phyloP scores from a whole-genome alignment of 2,113 vertebrate species.

The Himantopus leucocephalus region DNA sequence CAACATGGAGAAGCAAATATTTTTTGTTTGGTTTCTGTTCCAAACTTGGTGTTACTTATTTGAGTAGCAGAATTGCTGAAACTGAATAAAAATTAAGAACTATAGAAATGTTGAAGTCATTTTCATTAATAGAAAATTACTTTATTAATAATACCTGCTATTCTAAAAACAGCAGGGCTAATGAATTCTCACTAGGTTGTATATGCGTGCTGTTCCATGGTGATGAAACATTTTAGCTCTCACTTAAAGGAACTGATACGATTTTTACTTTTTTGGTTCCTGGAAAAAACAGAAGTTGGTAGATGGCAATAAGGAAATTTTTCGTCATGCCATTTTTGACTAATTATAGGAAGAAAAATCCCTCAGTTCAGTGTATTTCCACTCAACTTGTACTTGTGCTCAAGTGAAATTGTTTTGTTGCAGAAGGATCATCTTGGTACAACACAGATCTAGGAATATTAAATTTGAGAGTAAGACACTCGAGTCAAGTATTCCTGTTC shows the following conservation, averaged over 20 bases:
- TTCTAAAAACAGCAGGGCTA: not conserved
- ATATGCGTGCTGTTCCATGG: not conserved
- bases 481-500: not conserved
- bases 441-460: not conserved
- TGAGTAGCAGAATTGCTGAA: not conserved
- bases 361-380: not conserved
- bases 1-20: not conserved
- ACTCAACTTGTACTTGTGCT: not conserved
- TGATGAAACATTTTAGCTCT: not conserved
- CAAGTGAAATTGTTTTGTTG: not conserved
- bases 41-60: not conserved
- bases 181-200: not conserved
- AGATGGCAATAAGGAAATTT: not conserved
- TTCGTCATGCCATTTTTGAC: not conserved
- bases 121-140: not conserved
- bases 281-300: not conserved
- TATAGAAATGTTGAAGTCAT: not conserved
- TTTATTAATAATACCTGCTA: not conserved
- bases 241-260: not conserved
- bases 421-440: not conserved
- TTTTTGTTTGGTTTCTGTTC: not conserved
- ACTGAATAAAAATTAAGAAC: not conserved
- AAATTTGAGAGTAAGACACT: not conserved
- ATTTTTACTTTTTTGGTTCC: not conserved
- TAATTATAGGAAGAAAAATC: not conserved